These are phyloP conservation scores for Caenorhabditis sinica DNA, from an alignment of 2,888 invertebrate genomes.

Conservation along the genomic window DNA sequence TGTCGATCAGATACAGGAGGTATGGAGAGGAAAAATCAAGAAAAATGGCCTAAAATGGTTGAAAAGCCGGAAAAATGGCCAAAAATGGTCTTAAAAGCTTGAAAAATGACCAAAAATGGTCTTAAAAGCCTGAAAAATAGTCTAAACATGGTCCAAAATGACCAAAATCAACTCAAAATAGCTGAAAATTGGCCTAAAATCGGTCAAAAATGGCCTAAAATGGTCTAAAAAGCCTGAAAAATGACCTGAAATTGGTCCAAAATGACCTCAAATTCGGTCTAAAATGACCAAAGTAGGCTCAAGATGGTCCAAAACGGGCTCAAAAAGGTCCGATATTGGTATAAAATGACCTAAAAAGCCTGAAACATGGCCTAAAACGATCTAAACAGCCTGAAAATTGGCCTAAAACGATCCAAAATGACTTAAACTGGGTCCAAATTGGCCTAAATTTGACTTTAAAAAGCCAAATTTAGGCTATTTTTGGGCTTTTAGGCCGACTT, in stretches of 20 bases:
- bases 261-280: neutral
- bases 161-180: neutral
- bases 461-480: too few species aligned
- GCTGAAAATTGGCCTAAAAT: neutral
- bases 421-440: neutral
- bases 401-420: neutral
- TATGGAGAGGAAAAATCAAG: too few species aligned
- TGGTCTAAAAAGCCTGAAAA: neutral
- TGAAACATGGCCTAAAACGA: too few species aligned
- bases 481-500: too few species aligned
- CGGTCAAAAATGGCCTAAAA: neutral
- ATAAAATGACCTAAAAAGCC: too few species aligned
- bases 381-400: too few species aligned
- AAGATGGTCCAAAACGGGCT: neutral
- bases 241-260: neutral
- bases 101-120: neutral
- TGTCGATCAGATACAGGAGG: slow-evolving; percentile 81
- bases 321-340: too few species aligned
- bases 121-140: neutral
- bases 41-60: neutral
- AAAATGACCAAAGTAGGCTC: too few species aligned
- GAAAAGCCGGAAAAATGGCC: neutral
- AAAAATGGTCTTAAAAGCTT: neutral
- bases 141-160: neutral
- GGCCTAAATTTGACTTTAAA: neutral